A percentile compares a stretch with the other conserved stretches of the same genome.
Evolutionary conservation across 2,888 invertebrate genomes (phyloP).

Genomic region (Smittia sp.): DNA sequence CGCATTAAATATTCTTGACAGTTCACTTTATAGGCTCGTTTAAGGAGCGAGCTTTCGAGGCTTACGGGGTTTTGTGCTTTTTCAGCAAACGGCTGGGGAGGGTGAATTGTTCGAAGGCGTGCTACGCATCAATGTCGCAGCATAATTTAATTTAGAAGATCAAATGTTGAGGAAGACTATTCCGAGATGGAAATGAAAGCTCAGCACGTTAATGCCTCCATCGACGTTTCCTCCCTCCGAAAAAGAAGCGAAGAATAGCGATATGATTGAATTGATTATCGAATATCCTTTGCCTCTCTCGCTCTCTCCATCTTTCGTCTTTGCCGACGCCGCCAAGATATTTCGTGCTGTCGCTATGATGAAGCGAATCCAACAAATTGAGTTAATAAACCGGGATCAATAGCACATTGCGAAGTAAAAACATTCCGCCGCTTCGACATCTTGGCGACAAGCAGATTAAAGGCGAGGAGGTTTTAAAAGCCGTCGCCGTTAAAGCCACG

Average conservation of each 20-base stretch:
- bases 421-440: neutral
- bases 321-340: neutral
- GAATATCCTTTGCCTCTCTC: neutral
- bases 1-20: neutral
- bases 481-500: too few relatives aligned
- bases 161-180: neutral
- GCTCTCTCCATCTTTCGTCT: neutral
- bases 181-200: neutral
- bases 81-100: neutral
- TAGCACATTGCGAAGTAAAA: neutral
- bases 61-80: neutral
- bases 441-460: too few relatives aligned
- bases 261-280: neutral
- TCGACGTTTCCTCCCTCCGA: neutral
- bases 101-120: neutral
- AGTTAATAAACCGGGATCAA: neutral
- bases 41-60: neutral
- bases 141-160: conserved; percentile 12
- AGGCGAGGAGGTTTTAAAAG: too few relatives aligned
- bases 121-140: neutral
- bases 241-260: neutral
- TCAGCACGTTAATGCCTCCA: neutral
- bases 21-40: neutral
- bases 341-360: neutral
- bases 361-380: neutral